Base-by-base conservation (phyloP, 2,113 vertebrate genomes). In the Glaucomys volans region DNA sequence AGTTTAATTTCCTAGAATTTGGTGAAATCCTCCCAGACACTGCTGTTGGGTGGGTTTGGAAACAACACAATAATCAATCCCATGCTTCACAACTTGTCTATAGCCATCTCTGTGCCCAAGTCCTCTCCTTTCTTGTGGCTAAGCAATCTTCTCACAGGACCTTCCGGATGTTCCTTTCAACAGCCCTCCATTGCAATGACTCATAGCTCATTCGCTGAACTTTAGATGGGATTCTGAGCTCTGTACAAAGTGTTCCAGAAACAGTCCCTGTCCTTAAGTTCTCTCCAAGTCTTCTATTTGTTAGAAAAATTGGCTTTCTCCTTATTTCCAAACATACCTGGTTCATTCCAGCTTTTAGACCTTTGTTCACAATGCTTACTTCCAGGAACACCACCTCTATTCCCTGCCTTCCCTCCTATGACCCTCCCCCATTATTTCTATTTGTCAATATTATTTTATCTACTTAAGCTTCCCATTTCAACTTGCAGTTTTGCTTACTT, bases 201-300 rank as follows among this genome's bases (percentile, higher is more conserved):
- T 95, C 95, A 95, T 4, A 83, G 40, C 76, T 90, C 75, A 76
- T 95, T 94, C 90, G 87, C 71, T 77, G 47, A 94, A 76, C 26
- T 30, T 50, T 95, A 80, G 57, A 69, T 86, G 57, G 69, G 72
- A 30, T 83, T 86, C 87, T 92, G 87, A 52, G 37, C 76, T 95
- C 82, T 59, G 62, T n/a, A 77, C 30, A 81, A 50, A 89, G 32
- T 81, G 32, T 95, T 90, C 83, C 40, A 26, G 54, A 95, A 82
- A 71, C 2, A 69, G 72, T 44, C 59, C 79, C n/a, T 54, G 50
- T 57, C 80, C 91, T 93, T 57, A 95, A 84, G 47, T 69, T 74
- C 47, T 94, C 40, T 67, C 67, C 71, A 35, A 66, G 32, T 80
- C 76, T 87, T 94, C 64, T 84, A 1, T 90, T 83, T 66, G 26